Evolutionary conservation across 2,888 invertebrate genomes (phyloP), one percentile per base, ranked within the genome.

Genomic region (Hypena proboscidalis): DNA sequence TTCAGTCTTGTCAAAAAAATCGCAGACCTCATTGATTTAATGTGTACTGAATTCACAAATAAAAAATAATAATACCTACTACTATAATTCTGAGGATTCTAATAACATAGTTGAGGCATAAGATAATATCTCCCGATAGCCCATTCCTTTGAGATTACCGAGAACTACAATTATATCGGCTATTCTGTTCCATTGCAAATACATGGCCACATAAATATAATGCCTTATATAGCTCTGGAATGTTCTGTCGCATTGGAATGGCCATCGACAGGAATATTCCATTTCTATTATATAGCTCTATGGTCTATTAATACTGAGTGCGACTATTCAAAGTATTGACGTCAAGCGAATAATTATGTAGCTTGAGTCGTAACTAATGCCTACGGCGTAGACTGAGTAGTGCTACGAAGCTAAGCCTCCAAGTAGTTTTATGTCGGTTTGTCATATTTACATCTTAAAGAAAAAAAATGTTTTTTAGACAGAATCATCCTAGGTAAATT

Each of bases 241-340:
- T 62, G 53, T 37, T 32, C 31, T 32, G 31, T 43, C 41, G 61
- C 42, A 51, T 26, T 33, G 61, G 48, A 60, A 64, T 60, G 56
- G 38, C 34, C 23, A 15, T 38, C 33, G 13, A 17, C 29, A 31
- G 60, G 43, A 32, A 50, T 50, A 50, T 29, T 11, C 39, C 25
- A 27, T 26, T 39, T 41, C 42, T 57, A 47, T 40, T 48, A 62
- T 42, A 43, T 40, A 50, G 38, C 26, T n/a, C 17, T 19, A 22
- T 10, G 10, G 32, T 34, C 38, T 42, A 54, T 58, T 50, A 50
- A 47, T 54, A 44, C 38, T 29, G 10, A 60, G 47, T 45, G 38
- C 38, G 22, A 34, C 45, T 36, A 34, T 20, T 36, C 23, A 19
- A 41, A 29, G 29, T 9, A 15, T 32, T 27, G n/a, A n/a, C n/a